Evolutionary conservation across 1,140 invertebrate genomes (phyloP).

Genomic region (Drosophila gunungcola): DNA sequence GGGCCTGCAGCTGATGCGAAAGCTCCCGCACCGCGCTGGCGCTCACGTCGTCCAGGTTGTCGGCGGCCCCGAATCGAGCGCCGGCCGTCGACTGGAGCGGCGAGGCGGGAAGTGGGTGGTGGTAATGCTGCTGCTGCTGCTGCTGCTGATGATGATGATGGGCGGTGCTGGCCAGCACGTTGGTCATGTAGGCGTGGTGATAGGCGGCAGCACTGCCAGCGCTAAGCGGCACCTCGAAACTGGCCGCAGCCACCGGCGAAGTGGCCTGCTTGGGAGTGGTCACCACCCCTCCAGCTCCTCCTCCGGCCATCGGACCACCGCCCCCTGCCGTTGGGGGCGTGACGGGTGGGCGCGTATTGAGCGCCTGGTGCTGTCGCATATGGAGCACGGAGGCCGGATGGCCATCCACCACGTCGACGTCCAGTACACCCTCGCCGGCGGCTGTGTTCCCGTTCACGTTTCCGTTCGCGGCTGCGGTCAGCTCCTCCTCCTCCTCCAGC

Average conservation of each 20-base stretch:
- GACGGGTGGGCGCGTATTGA: constrained; percentile 50
- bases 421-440: constrained; percentile 29
- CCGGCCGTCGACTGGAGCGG: constrained; percentile 65
- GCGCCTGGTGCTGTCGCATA: constrained; percentile 74
- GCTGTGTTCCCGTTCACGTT: constrained; percentile 36
- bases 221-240: constrained; percentile 54
- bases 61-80: constrained; percentile 58
- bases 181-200: constrained; percentile 64
- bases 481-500: constrained; percentile 33
- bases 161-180: constrained; percentile 52
- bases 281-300: constrained; percentile 6
- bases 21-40: constrained; percentile 86
- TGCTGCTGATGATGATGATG: constrained; percentile 8
- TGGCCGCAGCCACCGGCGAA: constrained; percentile 54
- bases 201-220: constrained; percentile 50
- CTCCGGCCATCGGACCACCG: constrained; percentile 17
- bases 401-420: constrained; percentile 76
- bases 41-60: constrained; percentile 73
- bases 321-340: constrained; percentile 12
- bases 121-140: constrained; percentile 24
- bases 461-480: constrained; percentile 41
- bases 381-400: constrained; percentile 73
- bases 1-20: constrained; percentile 89
- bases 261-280: constrained; percentile 44
- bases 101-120: constrained; percentile 55